Base-by-base conservation (phyloP, 1,140 invertebrate genomes). In the Eulimnadia texana region DNA sequence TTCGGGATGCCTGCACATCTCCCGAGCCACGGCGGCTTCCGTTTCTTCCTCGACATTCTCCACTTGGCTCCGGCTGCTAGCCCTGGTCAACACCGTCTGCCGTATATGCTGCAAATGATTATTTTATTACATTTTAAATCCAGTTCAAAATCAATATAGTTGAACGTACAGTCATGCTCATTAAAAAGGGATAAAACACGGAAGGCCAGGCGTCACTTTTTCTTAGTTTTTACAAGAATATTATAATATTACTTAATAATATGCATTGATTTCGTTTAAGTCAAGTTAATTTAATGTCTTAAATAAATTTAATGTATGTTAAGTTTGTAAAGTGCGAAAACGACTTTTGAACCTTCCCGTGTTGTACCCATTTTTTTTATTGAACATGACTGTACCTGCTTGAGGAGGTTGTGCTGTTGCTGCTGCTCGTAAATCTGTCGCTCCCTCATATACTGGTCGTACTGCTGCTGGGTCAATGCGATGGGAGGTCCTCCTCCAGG, bases 71-170 rank as follows among this genome's bases (percentile, higher is more conserved):
- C 82, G 79, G 70, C 81, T 85, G 1, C 82, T 80, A 11, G 82
- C 84, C 54, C 86, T 75, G n/a, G 85, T 88, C 55, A 90, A 71
- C 0, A 93, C 88, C 2, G 90, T 91, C 70, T 93, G 88, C 13
- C 90, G 81, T 68, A 93, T 91, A 70, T 93, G 90, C 75, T 93
- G 82, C 33, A n/a, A n/a, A n/a, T 2, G 70, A 70, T 47, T 1
- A 64, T 19, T 22, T n/a, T n/a, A n/a, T n/a, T n/a, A n/a, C n/a
- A n/a, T n/a, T n/a, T n/a, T n/a, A n/a, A n/a, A n/a, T n/a, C n/a
- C n/a, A n/a, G n/a, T n/a, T n/a, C n/a, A n/a, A n/a, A n/a, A n/a
- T n/a, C n/a, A n/a, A n/a, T n/a, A n/a, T n/a, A n/a, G n/a, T n/a
- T n/a, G n/a, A n/a, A n/a, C n/a, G n/a, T n/a, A n/a, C n/a, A n/a